Conservation (phyloP, 2,888 invertebrate species). For the Scrobipalpa costella region DNA sequence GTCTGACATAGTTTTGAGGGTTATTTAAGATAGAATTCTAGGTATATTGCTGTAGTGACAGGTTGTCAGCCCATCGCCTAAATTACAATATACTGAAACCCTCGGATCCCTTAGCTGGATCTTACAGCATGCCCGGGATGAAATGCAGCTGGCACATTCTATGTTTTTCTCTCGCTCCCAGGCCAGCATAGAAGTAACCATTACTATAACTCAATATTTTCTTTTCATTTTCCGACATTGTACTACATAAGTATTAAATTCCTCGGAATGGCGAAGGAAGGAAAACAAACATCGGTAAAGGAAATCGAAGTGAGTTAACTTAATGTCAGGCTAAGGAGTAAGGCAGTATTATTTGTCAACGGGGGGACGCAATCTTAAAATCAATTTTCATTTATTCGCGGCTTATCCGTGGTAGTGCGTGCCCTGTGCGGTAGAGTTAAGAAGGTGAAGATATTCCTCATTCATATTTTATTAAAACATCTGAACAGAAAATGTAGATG, state of each 20-base stretch:
- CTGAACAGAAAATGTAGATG: background rate
- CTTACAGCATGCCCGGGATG: no score
- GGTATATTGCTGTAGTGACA: no score
- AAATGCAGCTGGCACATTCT: no score
- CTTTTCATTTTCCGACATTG: background rate
- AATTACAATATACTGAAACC: no score
- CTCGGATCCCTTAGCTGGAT: no score
- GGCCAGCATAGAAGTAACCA: no score
- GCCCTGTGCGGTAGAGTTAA: conserved; percentile 51
- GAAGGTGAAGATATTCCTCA: background rate
- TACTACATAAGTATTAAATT: background rate
- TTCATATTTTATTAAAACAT: background rate
- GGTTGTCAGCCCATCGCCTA: no score
- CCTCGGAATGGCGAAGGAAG: background rate
- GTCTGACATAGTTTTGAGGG: no score
- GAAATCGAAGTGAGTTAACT: conserved; percentile 38
- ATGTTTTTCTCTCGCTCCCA: no score
- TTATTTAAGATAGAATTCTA: no score
- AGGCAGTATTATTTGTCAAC: conserved; percentile 76
- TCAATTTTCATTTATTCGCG: conserved; percentile 81
- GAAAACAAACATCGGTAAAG: conserved; percentile 29
- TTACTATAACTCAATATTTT: background rate
- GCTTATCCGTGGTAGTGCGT: conserved; percentile 73
- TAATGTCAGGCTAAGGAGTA: conserved; percentile 46
- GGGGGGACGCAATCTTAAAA: conserved; percentile 74